Evolutionary conservation across 2,888 invertebrate genomes (phyloP).

Genomic region (Diarsia rubi): DNA sequence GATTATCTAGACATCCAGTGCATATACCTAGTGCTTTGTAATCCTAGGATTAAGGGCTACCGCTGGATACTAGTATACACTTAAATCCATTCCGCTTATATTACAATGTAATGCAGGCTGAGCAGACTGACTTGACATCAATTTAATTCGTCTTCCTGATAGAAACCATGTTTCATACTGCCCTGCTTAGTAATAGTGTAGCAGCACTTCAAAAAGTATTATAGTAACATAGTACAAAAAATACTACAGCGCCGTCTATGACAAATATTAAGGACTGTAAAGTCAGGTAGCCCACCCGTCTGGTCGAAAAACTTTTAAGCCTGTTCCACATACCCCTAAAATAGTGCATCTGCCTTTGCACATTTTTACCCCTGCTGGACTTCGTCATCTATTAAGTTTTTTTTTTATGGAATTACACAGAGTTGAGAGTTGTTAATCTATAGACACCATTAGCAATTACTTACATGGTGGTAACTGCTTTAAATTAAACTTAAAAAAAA

Average conservation of each 20-base stretch:
- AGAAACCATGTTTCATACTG: neutral
- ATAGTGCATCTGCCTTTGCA: neutral
- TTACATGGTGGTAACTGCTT: neutral
- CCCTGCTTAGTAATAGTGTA: neutral
- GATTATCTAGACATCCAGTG: slow-evolving; percentile 37
- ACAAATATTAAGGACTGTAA: no score
- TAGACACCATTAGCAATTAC: neutral
- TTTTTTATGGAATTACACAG: no score
- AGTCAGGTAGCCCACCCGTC: no score
- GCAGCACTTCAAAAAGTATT: no score
- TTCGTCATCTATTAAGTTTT: neutral
- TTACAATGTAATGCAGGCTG: slow-evolving; percentile 21
- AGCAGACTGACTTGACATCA: neutral
- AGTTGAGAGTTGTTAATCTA: no score
- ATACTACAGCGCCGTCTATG: no score
- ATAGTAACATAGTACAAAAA: no score
- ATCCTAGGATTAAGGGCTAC: slow-evolving; percentile 29
- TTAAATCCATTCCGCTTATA: slow-evolving; percentile 26
- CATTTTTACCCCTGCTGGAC: neutral
- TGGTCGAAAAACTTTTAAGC: no score
- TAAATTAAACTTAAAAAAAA: neutral
- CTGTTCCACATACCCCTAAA: no score
- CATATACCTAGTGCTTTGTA: slow-evolving; percentile 33
- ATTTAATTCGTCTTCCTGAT: neutral
- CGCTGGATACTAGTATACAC: slow-evolving; percentile 4